These are phyloP conservation scores for Fulmarus glacialis DNA, from an alignment of 2,113 vertebrate genomes.

Conservation along the genomic window DNA sequence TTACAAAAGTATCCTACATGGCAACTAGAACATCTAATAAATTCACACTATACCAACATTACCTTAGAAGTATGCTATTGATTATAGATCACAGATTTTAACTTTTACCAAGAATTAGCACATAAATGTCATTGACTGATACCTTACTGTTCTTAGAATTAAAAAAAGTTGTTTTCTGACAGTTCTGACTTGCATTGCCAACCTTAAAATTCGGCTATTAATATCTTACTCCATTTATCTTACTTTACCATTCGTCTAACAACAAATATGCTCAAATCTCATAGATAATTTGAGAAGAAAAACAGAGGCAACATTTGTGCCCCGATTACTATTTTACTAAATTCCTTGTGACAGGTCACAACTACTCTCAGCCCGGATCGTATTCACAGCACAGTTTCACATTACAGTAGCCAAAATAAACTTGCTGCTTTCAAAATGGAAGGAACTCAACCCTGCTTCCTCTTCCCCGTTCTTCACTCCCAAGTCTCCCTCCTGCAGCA, in stretches of 20 bases:
- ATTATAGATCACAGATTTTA: background rate
- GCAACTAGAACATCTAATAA: background rate
- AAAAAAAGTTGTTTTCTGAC: background rate
- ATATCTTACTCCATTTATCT: background rate
- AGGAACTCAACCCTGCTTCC: constrained; percentile 38
- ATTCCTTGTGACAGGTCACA: constrained; percentile 29
- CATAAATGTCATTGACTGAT: background rate
- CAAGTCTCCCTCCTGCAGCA: background rate
- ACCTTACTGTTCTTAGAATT: background rate
- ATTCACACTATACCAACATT: background rate
- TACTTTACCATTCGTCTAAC: background rate
- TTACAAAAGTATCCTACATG: background rate
- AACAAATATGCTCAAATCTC: background rate
- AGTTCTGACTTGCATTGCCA: background rate
- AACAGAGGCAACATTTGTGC: background rate
- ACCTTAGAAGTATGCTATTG: background rate
- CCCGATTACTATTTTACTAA: background rate
- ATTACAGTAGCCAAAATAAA: constrained; percentile 61
- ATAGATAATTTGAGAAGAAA: background rate
- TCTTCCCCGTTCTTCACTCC: background rate
- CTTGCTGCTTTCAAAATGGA: constrained; percentile 57
- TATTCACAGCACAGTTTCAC: constrained; percentile 35
- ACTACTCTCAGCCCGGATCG: background rate
- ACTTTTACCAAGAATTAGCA: background rate
- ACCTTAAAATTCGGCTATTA: background rate